A percentile compares a stretch with the other conserved stretches of the same genome.
phyloP scores from a whole-genome alignment of 2,888 invertebrate genomes.

The Muschampia staudingeri region DNA sequence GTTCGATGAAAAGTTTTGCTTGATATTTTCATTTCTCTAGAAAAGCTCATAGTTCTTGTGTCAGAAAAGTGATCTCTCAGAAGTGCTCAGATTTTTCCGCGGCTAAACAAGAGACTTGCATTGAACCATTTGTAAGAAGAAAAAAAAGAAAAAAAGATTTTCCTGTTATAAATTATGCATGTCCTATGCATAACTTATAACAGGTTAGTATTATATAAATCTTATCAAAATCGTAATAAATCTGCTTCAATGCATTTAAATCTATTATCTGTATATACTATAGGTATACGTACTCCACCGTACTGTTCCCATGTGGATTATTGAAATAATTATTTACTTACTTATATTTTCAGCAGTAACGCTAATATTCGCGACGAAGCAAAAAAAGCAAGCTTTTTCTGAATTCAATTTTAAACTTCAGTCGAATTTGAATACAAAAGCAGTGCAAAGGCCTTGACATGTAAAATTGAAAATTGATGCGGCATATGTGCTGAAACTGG shows the following conservation, averaged over 20 bases:
- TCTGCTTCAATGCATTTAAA: too few species aligned
- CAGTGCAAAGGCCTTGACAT: constrained; percentile 28
- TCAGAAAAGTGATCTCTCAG: constrained; percentile 40
- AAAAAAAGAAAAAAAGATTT: not conserved
- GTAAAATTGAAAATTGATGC: constrained; percentile 40
- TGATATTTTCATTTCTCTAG: constrained; percentile 31
- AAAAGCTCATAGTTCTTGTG: constrained; percentile 37
- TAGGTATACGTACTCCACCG: too few species aligned
- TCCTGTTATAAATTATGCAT: not conserved
- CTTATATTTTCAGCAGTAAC: not conserved
- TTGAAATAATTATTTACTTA: not conserved
- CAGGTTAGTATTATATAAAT: too few species aligned
- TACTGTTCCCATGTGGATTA: not conserved
- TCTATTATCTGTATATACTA: too few species aligned
- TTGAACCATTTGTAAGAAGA: constrained; percentile 27
- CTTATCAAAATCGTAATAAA: too few species aligned
- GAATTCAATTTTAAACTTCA: constrained; percentile 26
- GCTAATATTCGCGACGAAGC: not conserved
- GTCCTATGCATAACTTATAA: too few species aligned
- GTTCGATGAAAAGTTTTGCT: constrained; percentile 16
- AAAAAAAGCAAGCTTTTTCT: not conserved
- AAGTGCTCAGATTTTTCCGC: constrained; percentile 39
- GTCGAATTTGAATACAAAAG: constrained; percentile 33
- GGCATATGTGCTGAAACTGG: constrained; percentile 9
- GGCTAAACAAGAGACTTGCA: constrained; percentile 37